Conservation (phyloP, 1,140 invertebrate genomes). For the Bombyx mori region DNA sequence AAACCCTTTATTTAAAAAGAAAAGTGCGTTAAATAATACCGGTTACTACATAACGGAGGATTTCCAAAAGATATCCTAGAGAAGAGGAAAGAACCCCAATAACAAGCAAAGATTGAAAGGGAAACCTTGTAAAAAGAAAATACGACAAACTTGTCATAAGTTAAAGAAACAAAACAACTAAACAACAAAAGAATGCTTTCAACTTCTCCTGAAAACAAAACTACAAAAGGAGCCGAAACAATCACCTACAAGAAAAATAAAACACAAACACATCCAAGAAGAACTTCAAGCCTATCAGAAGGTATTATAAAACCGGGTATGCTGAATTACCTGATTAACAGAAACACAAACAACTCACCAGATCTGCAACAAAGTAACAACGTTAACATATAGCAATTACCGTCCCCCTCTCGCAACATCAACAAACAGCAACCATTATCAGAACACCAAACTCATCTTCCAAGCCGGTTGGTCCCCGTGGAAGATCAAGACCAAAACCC, state of each 20-base stretch:
- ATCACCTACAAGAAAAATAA: constrained; percentile 25
- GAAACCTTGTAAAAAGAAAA: constrained; percentile 17
- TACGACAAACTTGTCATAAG: constrained; percentile 20
- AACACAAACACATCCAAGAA: constrained; percentile 14
- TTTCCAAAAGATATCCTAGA: too few relatives aligned
- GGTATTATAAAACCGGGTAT: constrained; percentile 15
- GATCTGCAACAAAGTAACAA: constrained; percentile 5
- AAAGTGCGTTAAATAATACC: too few relatives aligned
- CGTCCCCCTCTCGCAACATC: constrained; percentile 6
- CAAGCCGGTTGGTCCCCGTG: constrained; percentile 16
- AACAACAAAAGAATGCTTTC: constrained; percentile 12
- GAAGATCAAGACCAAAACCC: constrained; percentile 3
- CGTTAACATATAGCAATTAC: constrained; percentile 10
- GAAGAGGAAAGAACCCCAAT: constrained; percentile 10
- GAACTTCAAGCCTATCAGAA: constrained; percentile 18
- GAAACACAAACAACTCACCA: constrained; percentile 12
- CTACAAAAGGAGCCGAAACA: constrained; percentile 11
- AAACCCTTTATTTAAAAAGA: too few relatives aligned
- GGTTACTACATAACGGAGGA: too few relatives aligned
- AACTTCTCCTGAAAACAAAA: constrained; percentile 18
- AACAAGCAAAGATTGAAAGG: constrained; percentile 16
- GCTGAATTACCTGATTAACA: constrained; percentile 17
- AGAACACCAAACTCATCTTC: constrained; percentile 7
- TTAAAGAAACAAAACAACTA: not conserved
- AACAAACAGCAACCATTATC: constrained; percentile 9